These are phyloP conservation scores for Pimephales promelas DNA, from an alignment of 2,113 vertebrate species.

Conservation along the genomic window DNA sequence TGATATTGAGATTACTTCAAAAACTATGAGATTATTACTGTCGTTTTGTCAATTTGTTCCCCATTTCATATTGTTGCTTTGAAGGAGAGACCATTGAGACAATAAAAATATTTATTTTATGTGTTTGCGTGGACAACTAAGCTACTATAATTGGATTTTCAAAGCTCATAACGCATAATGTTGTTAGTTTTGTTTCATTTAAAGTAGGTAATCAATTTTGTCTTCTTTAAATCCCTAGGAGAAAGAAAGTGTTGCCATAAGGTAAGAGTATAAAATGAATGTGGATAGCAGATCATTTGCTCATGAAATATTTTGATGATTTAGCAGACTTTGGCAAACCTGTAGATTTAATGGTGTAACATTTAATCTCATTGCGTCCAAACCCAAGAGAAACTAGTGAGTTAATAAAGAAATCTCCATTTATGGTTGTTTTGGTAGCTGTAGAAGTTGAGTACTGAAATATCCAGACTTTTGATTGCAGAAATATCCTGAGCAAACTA, in stretches of 20 bases:
- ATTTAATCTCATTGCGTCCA: background rate
- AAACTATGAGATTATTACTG: too few species aligned
- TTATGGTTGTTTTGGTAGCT: background rate
- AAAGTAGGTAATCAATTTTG: too few species aligned
- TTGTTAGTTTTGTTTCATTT: background rate
- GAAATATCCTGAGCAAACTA: background rate
- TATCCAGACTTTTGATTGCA: too few species aligned
- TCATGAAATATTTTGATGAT: too few species aligned
- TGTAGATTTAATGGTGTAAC: background rate
- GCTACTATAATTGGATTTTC: background rate
- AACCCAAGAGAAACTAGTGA: background rate
- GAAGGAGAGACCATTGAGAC: too few species aligned
- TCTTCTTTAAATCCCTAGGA: background rate
- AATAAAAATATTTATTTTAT: background rate
- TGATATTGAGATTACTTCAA: too few species aligned
- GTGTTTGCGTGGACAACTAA: background rate
- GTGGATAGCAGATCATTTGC: background rate
- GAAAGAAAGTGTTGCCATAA: background rate
- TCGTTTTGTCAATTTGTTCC: background rate
- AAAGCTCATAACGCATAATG: background rate
- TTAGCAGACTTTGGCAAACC: too few species aligned
- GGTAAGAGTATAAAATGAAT: too few species aligned
- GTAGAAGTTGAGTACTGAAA: background rate
- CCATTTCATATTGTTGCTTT: background rate
- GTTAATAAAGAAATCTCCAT: background rate